These are phyloP conservation scores for Ladona fulva DNA, from an alignment of 1,140 invertebrate species.

Conservation along the genomic window DNA sequence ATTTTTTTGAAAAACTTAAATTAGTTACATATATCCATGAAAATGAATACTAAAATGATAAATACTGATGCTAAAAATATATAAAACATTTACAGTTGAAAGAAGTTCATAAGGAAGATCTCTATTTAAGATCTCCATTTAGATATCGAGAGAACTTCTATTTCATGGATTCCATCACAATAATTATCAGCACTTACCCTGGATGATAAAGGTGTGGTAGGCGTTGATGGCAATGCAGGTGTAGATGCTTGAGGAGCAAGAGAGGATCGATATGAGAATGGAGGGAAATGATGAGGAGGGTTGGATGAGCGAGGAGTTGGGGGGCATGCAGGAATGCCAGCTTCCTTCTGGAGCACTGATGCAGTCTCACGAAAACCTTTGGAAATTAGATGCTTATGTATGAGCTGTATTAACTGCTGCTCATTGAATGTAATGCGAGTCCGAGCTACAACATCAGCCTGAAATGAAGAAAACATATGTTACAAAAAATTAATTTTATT, in stretches of 20 bases:
- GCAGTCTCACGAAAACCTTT: slow-evolving; percentile 70
- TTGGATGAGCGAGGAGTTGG: background rate
- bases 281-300: background rate
- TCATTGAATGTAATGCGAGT: slow-evolving; percentile 91
- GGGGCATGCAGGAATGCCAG: slow-evolving; percentile 42
- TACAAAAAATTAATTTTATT: too few relatives aligned
- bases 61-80: too few relatives aligned
- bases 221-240: background rate
- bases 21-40: too few relatives aligned
- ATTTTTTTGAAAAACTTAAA: too few relatives aligned
- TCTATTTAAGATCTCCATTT: too few relatives aligned
- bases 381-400: slow-evolving; percentile 74
- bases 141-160: too few relatives aligned
- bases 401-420: slow-evolving; percentile 82
- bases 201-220: slow-evolving; percentile 3
- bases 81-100: too few relatives aligned
- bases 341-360: slow-evolving; percentile 63
- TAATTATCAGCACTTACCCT: too few relatives aligned
- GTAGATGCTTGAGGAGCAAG: background rate
- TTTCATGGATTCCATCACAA: too few relatives aligned
- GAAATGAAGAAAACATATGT: slow-evolving; percentile 24
- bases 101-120: too few relatives aligned
- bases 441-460: slow-evolving; percentile 91
- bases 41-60: too few relatives aligned
- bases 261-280: background rate